These are phyloP conservation scores for Drosophila orena DNA, from an alignment of 1,140 invertebrate genomes.

Conservation along the genomic window DNA sequence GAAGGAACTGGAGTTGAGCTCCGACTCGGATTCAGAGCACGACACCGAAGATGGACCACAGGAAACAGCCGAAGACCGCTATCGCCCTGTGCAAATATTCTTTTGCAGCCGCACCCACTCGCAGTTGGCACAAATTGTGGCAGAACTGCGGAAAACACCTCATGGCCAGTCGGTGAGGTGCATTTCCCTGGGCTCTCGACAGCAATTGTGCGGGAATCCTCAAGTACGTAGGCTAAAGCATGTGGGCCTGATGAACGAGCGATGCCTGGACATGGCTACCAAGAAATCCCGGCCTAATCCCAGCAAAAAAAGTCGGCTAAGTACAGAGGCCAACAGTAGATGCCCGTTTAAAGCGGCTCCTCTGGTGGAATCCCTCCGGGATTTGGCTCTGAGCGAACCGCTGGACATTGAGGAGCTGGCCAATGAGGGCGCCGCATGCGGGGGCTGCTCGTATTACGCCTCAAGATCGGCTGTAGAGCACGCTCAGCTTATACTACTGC, in stretches of 20 bases:
- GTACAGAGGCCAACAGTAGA: slow-evolving; percentile 70
- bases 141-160: slow-evolving; percentile 94
- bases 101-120: slow-evolving; percentile 99
- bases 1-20: slow-evolving; percentile 15
- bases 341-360: slow-evolving; percentile 89
- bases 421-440: slow-evolving; percentile 88
- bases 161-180: slow-evolving; percentile 90
- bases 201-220: slow-evolving; percentile 96
- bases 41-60: slow-evolving; percentile 86
- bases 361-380: slow-evolving; percentile 89
- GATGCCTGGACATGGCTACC: slow-evolving; percentile 91
- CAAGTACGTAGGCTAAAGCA: slow-evolving; percentile 91
- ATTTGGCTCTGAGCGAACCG: slow-evolving; percentile 89
- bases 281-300: slow-evolving; percentile 86
- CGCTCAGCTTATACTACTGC: slow-evolving; percentile 92
- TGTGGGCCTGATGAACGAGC: slow-evolving; percentile 96
- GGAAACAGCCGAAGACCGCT: slow-evolving; percentile 52
- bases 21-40: slow-evolving; percentile 35
- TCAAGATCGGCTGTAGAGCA: slow-evolving; percentile 91
- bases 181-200: slow-evolving; percentile 95
- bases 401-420: slow-evolving; percentile 96
- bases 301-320: slow-evolving; percentile 86
- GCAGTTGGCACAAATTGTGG: slow-evolving; percentile 96
- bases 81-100: slow-evolving; percentile 90
- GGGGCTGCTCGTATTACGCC: slow-evolving; percentile 96